Percentiles rank a stretch among this genome's conserved stretches.
These are phyloP conservation scores for Volucella inanis DNA, from an alignment of 2,888 invertebrate genomes.

Conservation along the genomic window DNA sequence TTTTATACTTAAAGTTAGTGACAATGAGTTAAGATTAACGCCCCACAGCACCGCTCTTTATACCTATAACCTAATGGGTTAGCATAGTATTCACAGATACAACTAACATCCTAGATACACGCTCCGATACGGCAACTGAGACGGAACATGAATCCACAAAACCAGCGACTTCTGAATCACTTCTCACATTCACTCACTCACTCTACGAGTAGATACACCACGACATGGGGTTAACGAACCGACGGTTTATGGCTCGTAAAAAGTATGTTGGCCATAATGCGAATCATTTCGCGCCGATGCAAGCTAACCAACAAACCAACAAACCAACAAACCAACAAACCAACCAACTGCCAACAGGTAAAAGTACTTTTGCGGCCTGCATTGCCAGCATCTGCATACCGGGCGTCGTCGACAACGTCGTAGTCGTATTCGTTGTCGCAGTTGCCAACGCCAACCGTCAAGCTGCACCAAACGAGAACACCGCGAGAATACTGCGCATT, in stretches of 20 bases:
- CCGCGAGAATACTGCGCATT: conserved; percentile 61
- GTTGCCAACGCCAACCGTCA: conserved; percentile 42
- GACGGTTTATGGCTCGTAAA: conserved; percentile 64
- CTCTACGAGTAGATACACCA: not conserved
- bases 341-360: conserved; percentile 57
- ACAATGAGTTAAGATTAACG: conserved; percentile 57
- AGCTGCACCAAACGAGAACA: conserved; percentile 60
- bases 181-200: conserved; percentile 33
- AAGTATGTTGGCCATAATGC: conserved; percentile 70
- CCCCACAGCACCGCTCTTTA: conserved; percentile 28
- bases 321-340: not conserved
- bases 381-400: conserved; percentile 66
- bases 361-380: conserved; percentile 61
- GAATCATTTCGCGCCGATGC: conserved; percentile 56
- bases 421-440: conserved; percentile 12
- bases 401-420: conserved; percentile 33
- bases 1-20: conserved; percentile 49
- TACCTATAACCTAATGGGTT: not conserved
- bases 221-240: conserved; percentile 61
- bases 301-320: not conserved
- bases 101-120: conserved; percentile 17
- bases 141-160: conserved; percentile 29
- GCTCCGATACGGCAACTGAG: not conserved
- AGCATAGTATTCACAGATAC: not conserved
- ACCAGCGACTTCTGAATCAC: conserved; percentile 42